Conservation (phyloP, 2,113 vertebrate species). For the Penelope pileata region DNA sequence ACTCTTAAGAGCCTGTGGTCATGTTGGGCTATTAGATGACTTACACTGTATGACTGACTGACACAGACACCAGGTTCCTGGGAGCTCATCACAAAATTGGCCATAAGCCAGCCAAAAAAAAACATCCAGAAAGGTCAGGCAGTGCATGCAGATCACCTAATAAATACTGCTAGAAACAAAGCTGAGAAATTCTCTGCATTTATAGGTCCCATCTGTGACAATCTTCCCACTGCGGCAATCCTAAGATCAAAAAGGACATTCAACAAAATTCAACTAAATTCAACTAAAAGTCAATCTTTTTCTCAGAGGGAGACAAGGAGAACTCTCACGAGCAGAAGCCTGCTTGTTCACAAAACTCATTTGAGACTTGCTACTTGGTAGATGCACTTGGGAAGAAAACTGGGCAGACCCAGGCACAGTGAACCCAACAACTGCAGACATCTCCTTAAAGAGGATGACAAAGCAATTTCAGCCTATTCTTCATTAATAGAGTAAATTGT, state of each 20-base stretch:
- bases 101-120: neutral
- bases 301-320: neutral
- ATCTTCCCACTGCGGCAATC: neutral
- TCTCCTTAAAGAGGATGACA: neutral
- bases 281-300: neutral
- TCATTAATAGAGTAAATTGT: neutral
- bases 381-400: neutral
- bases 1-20: neutral
- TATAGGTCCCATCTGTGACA: neutral
- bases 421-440: neutral
- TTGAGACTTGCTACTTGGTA: neutral
- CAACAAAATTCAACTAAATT: too few species aligned
- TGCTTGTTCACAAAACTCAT: neutral
- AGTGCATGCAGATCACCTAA: neutral
- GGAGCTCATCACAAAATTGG: neutral
- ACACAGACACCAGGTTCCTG: neutral
- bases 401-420: neutral
- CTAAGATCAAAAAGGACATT: neutral
- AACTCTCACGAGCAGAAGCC: neutral
- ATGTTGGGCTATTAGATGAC: neutral
- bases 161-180: neutral
- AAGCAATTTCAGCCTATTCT: neutral
- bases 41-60: neutral
- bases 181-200: neutral
- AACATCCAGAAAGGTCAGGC: neutral